These are phyloP conservation scores for Brachypterus glaber DNA, from an alignment of 2,888 invertebrate genomes.

Conservation along the genomic window DNA sequence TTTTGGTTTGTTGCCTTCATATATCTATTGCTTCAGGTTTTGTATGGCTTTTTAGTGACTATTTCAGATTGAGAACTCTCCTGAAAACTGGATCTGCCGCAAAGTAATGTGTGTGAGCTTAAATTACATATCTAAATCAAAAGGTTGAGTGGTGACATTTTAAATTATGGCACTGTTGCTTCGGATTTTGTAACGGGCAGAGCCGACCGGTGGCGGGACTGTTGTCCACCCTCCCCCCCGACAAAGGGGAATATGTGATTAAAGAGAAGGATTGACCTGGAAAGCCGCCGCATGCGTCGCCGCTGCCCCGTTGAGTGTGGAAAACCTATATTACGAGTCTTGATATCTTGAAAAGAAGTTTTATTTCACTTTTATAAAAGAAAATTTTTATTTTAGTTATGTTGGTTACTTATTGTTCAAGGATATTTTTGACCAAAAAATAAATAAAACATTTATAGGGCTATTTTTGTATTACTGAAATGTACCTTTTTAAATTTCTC, in stretches of 20 bases:
- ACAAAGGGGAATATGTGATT: conserved; percentile 3
- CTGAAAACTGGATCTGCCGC: conserved; percentile 30
- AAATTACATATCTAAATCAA: not conserved
- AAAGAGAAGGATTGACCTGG: not conserved
- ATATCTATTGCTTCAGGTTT: conserved; percentile 72
- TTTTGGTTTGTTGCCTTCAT: conserved; percentile 61
- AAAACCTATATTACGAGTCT: conserved; percentile 8
- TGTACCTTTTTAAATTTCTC: too few species aligned
- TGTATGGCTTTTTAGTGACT: conserved; percentile 57
- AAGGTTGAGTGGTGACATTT: not conserved
- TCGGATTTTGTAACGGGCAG: too few species aligned
- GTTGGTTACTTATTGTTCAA: too few species aligned
- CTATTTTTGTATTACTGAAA: too few species aligned
- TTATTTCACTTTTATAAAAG: too few species aligned
- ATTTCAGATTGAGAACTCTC: conserved; percentile 65
- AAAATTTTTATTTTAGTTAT: too few species aligned
- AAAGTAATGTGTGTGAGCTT: conserved; percentile 21
- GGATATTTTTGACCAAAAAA: too few species aligned
- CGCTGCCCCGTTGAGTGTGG: not conserved
- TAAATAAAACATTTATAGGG: too few species aligned
- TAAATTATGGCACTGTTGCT: not conserved
- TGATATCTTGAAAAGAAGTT: too few species aligned
- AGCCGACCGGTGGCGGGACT: too few species aligned
- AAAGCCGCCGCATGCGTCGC: not conserved
- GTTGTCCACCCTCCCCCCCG: not conserved